A percentile compares a stretch with the other conserved stretches of the same genome.
These are phyloP conservation scores for Cyclophora albipunctata DNA, from an alignment of 2,888 invertebrate species.

Conservation along the genomic window DNA sequence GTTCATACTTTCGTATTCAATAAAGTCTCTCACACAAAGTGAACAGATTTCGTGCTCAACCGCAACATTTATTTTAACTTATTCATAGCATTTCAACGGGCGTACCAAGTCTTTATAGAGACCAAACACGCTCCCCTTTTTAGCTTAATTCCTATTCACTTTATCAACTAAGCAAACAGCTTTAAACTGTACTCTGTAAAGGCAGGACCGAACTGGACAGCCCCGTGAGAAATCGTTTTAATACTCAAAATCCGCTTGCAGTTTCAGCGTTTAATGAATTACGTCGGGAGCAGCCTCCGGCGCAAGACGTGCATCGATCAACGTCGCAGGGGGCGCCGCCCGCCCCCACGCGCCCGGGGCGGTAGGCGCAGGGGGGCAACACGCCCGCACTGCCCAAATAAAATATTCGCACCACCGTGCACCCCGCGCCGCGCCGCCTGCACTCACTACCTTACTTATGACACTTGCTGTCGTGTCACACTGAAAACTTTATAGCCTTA, in stretches of 20 bases:
- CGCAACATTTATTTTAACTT: slow-evolving; percentile 28
- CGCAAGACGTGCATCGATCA: slow-evolving; percentile 80
- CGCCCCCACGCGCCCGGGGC: slow-evolving; percentile 25
- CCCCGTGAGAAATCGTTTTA: slow-evolving; percentile 73
- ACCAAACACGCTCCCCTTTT: slow-evolving; percentile 32
- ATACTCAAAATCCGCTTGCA: slow-evolving; percentile 74
- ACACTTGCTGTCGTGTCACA: slow-evolving; percentile 46
- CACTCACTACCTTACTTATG: slow-evolving; percentile 54
- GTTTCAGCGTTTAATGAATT: slow-evolving; percentile 75
- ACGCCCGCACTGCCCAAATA: slow-evolving; percentile 69
- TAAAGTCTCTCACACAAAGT: slow-evolving; percentile 12
- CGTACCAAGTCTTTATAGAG: slow-evolving; percentile 21
- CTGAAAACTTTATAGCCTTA: slow-evolving; percentile 15
- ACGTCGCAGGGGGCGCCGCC: slow-evolving; percentile 61
- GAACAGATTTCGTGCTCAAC: slow-evolving; percentile 25
- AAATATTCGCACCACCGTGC: slow-evolving; percentile 54
- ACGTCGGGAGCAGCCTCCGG: slow-evolving; percentile 76
- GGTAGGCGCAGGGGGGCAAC: slow-evolving; percentile 57
- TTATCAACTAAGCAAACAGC: slow-evolving; percentile 49
- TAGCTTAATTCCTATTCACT: slow-evolving; percentile 55
- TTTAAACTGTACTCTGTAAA: slow-evolving; percentile 46
- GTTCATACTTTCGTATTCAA: slow-evolving; percentile 1
- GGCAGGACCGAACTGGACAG: slow-evolving; percentile 59
- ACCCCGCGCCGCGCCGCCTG: slow-evolving; percentile 21
- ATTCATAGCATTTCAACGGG: slow-evolving; percentile 26